Evolutionary conservation across 2,113 vertebrate species (phyloP), one percentile per base, ranked within the genome.

Genomic region (Pavo muticus): DNA sequence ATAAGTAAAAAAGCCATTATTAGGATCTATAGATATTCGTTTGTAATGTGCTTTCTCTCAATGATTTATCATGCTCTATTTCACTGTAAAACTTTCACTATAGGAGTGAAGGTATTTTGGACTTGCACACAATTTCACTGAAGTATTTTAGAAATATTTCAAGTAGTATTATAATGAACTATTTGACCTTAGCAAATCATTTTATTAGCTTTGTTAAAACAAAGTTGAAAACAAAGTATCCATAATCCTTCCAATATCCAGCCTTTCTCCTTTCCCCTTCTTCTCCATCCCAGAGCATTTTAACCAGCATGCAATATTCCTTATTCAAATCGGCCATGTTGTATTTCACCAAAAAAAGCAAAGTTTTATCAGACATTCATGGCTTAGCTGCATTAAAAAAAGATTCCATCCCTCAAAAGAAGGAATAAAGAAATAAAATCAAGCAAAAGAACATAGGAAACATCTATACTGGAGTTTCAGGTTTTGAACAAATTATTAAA

Each of bases 301-400:
- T 83, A 37, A 88, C 68, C 68, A 73, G 16, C 3, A 16, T 61
- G 78, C 93, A 40, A 88, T 77, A 80, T 15, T 87, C 35, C 56
- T 82, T 77, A 82, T 87, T 93, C 67, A 93, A 87, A 93, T 15
- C 80, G 56, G 90, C 82, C 59, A 93, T 87, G 39, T n/a, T 91
- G 82, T 76, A 39, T 87, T 95, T 93, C 56, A 79, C 18, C 83
- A 72, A 84, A 94, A 94, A 87, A 63, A 50, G 39, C 39, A 42
- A 70, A 44, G 23, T 67, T 94, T 91, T 81, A 67, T 74, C 80
- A 92, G 50, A 45, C 86, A 74, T 90, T 91, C 63, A 79, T 30
- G 82, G 45, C 35, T 93, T 74, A 44, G 60, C 35, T 78, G 68
- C 50, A 87, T 37, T 39, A 16, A 54, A 23, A 93, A 48, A 91